Evolutionary conservation across 2,797 vertebrate genomes (phyloP).

Genomic region (Lates japonicus): DNA sequence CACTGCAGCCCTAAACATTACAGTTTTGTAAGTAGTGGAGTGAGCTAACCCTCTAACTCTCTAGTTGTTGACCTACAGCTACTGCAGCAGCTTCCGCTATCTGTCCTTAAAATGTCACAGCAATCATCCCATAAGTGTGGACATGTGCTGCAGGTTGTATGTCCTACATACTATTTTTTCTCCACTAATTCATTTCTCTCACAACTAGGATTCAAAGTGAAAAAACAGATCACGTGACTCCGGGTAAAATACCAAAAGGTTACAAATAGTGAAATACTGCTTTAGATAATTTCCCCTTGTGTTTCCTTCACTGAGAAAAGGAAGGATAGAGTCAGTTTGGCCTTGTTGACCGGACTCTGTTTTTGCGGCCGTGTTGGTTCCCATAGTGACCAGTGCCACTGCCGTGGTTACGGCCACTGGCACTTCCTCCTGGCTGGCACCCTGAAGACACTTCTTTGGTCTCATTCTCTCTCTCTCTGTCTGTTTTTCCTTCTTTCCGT

Average conservation of each 20-base stretch:
- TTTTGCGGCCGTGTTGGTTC: slow-evolving; percentile 65
- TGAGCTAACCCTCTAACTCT: slow-evolving; percentile 43
- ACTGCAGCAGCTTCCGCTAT: slow-evolving; percentile 42
- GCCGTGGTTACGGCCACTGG: slow-evolving; percentile 71
- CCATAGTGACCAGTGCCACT: slow-evolving; percentile 74
- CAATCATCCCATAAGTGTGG: slow-evolving; percentile 56
- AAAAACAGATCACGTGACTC: slow-evolving; percentile 17
- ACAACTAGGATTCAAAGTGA: slow-evolving; percentile 19
- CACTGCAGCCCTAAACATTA: slow-evolving; percentile 23
- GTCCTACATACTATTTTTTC: slow-evolving; percentile 26
- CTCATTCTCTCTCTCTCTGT: slow-evolving; percentile 38
- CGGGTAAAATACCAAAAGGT: slow-evolving; percentile 56
- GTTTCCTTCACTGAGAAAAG: slow-evolving; percentile 50
- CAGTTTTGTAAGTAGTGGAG: slow-evolving; percentile 34
- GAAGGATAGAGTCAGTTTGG: slow-evolving; percentile 58
- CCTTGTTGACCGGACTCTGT: slow-evolving; percentile 69
- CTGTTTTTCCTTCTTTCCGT: slow-evolving; percentile 44
- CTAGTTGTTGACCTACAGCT: slow-evolving; percentile 37
- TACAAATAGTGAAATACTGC: slow-evolving; percentile 30
- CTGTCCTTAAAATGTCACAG: slow-evolving; percentile 70
- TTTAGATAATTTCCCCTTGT: slow-evolving; percentile 35
- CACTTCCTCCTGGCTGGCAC: slow-evolving; percentile 77
- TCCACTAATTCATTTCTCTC: slow-evolving; percentile 37
- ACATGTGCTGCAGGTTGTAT: slow-evolving; percentile 54
- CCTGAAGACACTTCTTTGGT: slow-evolving; percentile 71